Base-by-base conservation (phyloP, 2,888 invertebrate genomes). In the Drosophila subquinaria region DNA sequence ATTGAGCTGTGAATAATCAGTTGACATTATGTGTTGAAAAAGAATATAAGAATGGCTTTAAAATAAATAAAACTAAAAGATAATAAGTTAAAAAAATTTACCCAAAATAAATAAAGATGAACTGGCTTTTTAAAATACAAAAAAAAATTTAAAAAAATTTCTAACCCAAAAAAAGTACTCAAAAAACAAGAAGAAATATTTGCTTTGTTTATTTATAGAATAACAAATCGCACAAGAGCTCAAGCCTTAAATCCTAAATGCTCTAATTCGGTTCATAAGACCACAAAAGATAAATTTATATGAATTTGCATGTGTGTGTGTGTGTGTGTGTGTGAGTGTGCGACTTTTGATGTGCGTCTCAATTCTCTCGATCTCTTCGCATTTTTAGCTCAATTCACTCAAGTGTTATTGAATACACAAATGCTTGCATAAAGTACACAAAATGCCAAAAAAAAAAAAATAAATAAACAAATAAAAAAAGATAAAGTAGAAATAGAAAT, bases 211-310 rank as follows among this genome's bases (percentile, higher is more conserved):
- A 78, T 87, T 74, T 81, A 72, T 75, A 81, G 67, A 52, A 33
- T 60, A 53, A 73, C 55, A 73, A 80, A 74, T 71, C 51, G 69
- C 73, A 69, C 45, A 45, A 69, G 40, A 59, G 43, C 62, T 51
- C 53, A 55, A 75, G 72, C 68, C 59, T 64, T 61, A 79, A 72
- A 61, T 71, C 76, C 67, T 56, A 63, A 71, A 69, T 77, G 76
- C 72, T 75, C 88, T 63, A 88, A 76, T 86, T 82, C 61, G 36
- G 63, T 68, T 72, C 48, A 81, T 64, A 52, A 69, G 56, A 42
- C 38, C 40, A 52, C 87, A 87, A 89, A 87, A 84, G 84, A 74
- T 84, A 67, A 84, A 87, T 84, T 89, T 79, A 65, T 62, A 43
- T 17, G 61, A 67, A 69, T 74, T 65, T 66, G 51, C 60, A 50